Conservation (phyloP, 2,113 vertebrate genomes). For the Heliornis fulica region DNA sequence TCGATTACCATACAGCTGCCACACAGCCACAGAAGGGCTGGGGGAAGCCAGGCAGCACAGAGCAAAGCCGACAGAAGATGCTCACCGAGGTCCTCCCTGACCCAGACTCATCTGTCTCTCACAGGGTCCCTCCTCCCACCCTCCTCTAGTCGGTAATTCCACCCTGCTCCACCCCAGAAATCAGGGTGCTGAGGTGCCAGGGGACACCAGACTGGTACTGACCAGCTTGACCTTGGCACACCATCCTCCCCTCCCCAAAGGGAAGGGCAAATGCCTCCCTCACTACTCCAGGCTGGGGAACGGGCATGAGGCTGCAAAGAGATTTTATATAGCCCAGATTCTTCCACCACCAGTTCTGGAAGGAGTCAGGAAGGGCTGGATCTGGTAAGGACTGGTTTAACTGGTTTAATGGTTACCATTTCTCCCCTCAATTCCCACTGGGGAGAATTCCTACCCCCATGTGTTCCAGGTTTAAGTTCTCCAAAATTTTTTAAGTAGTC, state of each 20-base stretch:
- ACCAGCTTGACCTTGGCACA: neutral
- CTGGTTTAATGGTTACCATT: neutral
- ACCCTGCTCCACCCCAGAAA: neutral
- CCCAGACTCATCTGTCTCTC: neutral
- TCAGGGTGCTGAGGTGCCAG: neutral
- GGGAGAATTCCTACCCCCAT: neutral
- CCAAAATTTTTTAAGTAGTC: neutral
- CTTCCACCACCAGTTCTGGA: neutral
- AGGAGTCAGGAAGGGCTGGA: neutral
- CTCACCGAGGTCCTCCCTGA: neutral
- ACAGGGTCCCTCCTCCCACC: neutral
- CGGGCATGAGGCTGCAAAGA: neutral
- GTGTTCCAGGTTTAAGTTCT: neutral
- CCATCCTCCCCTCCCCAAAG: neutral
- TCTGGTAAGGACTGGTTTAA: neutral
- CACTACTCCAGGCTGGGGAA: fast-evolving
- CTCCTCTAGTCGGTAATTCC: neutral
- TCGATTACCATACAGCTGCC: slow-evolving; percentile 86
- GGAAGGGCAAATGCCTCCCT: neutral
- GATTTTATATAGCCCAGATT: neutral
- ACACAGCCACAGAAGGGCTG: neutral
- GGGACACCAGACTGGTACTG: neutral
- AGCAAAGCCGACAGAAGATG: neutral
- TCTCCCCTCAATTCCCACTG: neutral
- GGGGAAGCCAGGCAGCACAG: neutral